Evolutionary conservation across 2,888 invertebrate genomes (phyloP), one percentile per base, ranked within the genome.

Genomic region (Tetragonisca angustula): DNA sequence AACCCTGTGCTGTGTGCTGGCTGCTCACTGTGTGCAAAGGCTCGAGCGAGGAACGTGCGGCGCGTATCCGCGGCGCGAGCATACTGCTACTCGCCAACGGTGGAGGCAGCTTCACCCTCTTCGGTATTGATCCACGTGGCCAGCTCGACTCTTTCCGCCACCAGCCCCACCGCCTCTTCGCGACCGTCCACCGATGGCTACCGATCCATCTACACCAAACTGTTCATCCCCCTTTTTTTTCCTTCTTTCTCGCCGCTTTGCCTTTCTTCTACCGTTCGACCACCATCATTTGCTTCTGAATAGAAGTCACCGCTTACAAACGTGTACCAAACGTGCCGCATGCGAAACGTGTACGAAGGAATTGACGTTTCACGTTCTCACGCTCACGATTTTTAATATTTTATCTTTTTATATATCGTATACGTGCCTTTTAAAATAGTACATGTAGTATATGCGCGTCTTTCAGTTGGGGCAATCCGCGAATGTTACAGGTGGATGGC

Each of bases 21-120:
- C 43, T 6, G 59, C 68, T 65, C 64, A 76, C 71, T 59, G 54
- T 32, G 43, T n/a, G 36, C 65, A 54, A 78, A 76, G 68, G 65
- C 78, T 73, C 78, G 75, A 73, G 80, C 83, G 83, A 80, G 69
- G 77, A 87, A 76, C 91, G 89, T 92, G 91, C 90, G 90, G 85
- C 91, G 92, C 91, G 92, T 91, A 85, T 89, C 88, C 91, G 90
- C 91, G 92, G 90, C 93, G 92, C 93, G 92, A 92, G 90, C 77
- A 90, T 91, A 92, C 92, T 93, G 91, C 87, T 90, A 87, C 89
- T 85, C 78, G 87, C 81, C 59, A 85, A 89, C 88, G 84, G 88
- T 84, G 86, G 87, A 85, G 87, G 88, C 88, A 89, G 87, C 87
- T 88, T 84, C 88, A 85, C 90, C 88, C 88, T 90, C 85, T 76